These are phyloP conservation scores for Amiota communis DNA, from an alignment of 2,888 invertebrate species.

Conservation along the genomic window DNA sequence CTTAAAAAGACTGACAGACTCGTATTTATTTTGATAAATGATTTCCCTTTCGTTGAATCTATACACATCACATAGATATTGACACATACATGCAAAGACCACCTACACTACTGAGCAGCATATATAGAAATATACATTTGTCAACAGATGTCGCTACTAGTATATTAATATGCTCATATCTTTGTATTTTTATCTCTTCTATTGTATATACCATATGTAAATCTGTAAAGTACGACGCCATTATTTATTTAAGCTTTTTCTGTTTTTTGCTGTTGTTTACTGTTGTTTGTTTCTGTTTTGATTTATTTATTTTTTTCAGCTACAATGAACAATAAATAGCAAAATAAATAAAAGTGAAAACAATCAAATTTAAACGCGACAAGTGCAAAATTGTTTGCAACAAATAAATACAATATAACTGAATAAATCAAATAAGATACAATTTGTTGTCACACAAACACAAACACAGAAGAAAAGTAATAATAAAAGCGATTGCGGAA, in stretches of 20 bases:
- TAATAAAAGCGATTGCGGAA: too few relatives aligned
- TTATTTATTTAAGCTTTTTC: conserved; percentile 52
- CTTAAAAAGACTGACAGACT: too few relatives aligned
- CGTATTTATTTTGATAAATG: conserved; percentile 11
- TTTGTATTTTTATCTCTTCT: background rate
- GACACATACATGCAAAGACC: too few relatives aligned
- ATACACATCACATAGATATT: too few relatives aligned
- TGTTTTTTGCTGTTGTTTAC: conserved; percentile 32
- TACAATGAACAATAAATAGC: background rate
- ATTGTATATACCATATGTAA: background rate
- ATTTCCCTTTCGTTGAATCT: background rate
- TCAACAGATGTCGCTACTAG: conserved; percentile 14
- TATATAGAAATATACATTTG: background rate
- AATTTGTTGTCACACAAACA: conserved; percentile 25
- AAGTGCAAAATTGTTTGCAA: conserved; percentile 30
- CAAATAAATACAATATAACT: conserved; percentile 36
- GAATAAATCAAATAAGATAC: conserved; percentile 42
- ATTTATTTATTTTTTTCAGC: conserved; percentile 49
- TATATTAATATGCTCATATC: conserved; percentile 5
- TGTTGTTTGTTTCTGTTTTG: conserved; percentile 9
- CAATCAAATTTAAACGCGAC: conserved; percentile 45
- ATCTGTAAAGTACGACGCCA: conserved; percentile 14
- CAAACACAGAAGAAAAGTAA: conserved; percentile 14
- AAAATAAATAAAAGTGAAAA: conserved; percentile 44
- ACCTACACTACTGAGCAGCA: too few relatives aligned